Evolutionary conservation across 2,797 vertebrate genomes (phyloP).

Genomic region (Hylomyscus alleni): DNA sequence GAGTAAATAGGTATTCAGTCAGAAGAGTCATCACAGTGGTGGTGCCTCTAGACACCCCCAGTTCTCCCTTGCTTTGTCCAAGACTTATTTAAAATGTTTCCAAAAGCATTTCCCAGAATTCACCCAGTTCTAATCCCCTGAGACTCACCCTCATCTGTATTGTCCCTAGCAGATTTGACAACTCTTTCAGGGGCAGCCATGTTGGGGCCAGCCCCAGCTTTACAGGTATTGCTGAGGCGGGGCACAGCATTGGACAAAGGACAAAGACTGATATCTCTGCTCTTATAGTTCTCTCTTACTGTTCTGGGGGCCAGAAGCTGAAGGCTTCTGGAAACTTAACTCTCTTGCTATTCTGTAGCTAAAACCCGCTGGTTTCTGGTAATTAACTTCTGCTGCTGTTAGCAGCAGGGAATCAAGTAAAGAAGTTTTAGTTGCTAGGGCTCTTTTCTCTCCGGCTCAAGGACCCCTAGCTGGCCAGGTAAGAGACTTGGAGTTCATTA

Average conservation of each 20-base stretch:
- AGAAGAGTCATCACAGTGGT: not conserved
- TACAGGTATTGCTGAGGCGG: not conserved
- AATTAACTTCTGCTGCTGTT: not conserved
- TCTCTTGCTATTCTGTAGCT: not conserved
- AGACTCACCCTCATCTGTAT: not conserved
- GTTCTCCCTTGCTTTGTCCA: not conserved
- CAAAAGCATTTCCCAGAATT: not conserved
- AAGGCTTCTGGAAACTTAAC: not conserved
- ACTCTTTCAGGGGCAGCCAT: not conserved
- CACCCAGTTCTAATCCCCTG: not conserved
- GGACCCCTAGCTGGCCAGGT: not conserved
- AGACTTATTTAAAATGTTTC: not conserved
- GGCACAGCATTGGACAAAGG: not conserved
- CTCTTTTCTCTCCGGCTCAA: not conserved
- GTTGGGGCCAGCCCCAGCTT: not conserved
- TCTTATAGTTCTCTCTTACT: not conserved
- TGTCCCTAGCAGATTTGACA: not conserved
- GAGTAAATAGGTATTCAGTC: no score
- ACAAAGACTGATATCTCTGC: not conserved
- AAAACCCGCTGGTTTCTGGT: not conserved
- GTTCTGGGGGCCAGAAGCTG: not conserved
- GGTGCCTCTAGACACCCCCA: not conserved
- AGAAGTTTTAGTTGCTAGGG: not conserved
- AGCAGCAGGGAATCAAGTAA: not conserved
- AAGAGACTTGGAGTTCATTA: not conserved